phyloP scores from a whole-genome alignment of 2,113 vertebrate species.

The Okapia johnstoni region DNA sequence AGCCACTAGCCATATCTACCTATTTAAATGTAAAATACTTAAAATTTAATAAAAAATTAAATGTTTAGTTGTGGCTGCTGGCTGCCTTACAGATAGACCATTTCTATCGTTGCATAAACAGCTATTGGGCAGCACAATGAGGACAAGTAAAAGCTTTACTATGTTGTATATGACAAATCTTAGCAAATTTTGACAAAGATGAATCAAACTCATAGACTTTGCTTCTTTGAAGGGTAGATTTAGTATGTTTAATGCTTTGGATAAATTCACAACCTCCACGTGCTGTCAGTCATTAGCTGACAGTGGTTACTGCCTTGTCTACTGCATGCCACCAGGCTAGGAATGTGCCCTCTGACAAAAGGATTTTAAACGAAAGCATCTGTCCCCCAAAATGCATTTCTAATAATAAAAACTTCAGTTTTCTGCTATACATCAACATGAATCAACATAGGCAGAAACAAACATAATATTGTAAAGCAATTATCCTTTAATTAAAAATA shows the following conservation, averaged over 20 bases:
- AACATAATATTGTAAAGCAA: not conserved
- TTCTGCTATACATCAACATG: not conserved
- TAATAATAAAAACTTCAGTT: not conserved
- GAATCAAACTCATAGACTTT: not conserved
- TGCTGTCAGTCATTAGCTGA: not conserved
- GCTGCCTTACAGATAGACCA: not conserved
- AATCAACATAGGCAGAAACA: not conserved
- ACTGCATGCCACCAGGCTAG: not conserved
- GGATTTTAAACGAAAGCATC: not conserved
- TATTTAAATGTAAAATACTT: not conserved
- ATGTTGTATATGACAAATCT: not conserved
- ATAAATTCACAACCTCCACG: not conserved
- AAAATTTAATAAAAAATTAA: not conserved
- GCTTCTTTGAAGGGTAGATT: not conserved
- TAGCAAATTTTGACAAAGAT: not conserved
- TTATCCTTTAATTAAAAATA: not conserved
- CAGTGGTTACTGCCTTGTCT: not conserved
- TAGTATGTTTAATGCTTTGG: not conserved
- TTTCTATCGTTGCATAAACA: not conserved
- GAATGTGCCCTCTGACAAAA: not conserved
- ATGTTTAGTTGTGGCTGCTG: not conserved
- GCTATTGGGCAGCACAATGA: not conserved
- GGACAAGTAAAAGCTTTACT: not conserved
- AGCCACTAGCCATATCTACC: not conserved
- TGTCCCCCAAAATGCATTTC: not conserved